Conservation (phyloP, 2,888 invertebrate genomes). For the Marronus borbonicus region DNA sequence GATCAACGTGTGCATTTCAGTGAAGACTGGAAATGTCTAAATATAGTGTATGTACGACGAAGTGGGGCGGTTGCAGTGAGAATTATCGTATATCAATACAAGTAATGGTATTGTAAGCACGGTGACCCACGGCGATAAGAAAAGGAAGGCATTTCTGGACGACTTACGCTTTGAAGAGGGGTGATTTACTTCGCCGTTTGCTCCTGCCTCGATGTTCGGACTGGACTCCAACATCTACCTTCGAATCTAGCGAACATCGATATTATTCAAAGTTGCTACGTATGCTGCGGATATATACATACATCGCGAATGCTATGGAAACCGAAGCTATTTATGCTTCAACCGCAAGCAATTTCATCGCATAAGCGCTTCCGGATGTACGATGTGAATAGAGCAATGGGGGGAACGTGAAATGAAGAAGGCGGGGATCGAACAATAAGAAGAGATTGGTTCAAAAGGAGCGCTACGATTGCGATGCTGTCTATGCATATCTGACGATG, state of each 20-base stretch:
- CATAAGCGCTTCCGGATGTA: background rate
- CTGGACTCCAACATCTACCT: no score
- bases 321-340: conserved; percentile 1
- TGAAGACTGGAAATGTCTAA: no score
- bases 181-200: background rate
- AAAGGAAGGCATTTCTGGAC: background rate
- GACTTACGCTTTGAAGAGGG: conserved; percentile 1
- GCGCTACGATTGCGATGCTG: no score
- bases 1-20: no score
- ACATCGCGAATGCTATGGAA: background rate
- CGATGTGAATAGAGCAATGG: background rate
- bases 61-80: no score
- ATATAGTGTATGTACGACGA: no score
- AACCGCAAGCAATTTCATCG: background rate
- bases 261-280: background rate
- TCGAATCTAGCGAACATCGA: no score
- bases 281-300: background rate
- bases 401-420: no score
- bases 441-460: background rate
- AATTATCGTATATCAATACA: no score
- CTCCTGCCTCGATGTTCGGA: background rate
- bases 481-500: no score
- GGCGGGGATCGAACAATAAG: background rate
- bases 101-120: no score
- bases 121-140: background rate